These are phyloP conservation scores for Drosophila demipolita DNA, from an alignment of 2,888 invertebrate genomes.

Conservation along the genomic window DNA sequence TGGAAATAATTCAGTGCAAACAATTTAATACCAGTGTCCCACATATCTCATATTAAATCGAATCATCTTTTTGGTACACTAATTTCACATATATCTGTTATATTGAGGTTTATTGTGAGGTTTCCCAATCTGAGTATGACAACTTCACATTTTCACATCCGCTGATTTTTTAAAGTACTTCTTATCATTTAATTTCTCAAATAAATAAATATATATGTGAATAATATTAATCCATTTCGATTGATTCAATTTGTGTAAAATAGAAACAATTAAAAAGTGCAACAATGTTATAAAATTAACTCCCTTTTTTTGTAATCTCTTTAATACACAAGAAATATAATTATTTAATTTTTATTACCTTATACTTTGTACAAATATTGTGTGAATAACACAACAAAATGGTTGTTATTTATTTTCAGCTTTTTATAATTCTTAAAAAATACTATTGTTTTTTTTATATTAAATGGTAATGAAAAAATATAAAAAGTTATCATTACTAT, in stretches of 20 bases:
- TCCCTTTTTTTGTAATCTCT: background rate
- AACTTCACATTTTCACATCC: background rate
- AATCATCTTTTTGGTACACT: background rate
- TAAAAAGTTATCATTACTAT: background rate
- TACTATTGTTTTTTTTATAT: background rate
- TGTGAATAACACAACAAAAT: background rate
- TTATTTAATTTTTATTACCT: background rate
- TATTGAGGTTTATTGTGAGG: background rate
- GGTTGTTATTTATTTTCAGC: background rate
- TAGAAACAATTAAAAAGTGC: background rate
- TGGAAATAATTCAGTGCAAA: constrained; percentile 20
- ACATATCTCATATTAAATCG: constrained; percentile 22
- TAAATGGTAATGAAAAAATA: background rate
- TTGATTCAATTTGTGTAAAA: background rate
- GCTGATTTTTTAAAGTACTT: no score
- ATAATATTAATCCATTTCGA: background rate
- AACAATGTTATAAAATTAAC: background rate
- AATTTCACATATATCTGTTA: background rate
- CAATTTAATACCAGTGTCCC: constrained; percentile 25
- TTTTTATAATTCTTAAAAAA: background rate
- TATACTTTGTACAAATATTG: background rate
- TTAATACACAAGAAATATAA: background rate
- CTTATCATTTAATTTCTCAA: no score
- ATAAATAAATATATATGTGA: background rate
- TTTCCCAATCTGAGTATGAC: background rate